These are phyloP conservation scores for Colius striatus DNA, from an alignment of 2,113 vertebrate species.

Conservation along the genomic window DNA sequence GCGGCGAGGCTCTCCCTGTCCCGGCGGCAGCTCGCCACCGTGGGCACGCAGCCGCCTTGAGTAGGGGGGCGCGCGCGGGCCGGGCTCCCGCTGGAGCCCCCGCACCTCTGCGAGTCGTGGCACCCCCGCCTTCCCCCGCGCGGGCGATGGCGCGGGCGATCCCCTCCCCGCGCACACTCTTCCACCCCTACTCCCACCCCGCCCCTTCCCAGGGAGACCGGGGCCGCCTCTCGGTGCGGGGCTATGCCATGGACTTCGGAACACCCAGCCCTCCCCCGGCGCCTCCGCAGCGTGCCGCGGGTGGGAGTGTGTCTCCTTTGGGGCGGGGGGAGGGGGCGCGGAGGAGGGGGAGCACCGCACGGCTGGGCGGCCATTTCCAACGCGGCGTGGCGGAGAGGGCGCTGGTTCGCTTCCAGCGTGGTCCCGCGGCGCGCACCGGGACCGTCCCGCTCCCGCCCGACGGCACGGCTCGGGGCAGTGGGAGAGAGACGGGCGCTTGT, in stretches of 20 bases:
- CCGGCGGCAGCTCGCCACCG: not conserved
- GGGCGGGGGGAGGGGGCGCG: no score
- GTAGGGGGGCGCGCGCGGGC: no score
- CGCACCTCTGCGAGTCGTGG: not conserved
- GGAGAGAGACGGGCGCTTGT: accelerated
- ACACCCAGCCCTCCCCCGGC: no score
- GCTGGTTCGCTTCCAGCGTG: not conserved
- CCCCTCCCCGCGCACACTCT: no score
- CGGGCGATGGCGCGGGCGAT: not conserved
- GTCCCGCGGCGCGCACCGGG: accelerated
- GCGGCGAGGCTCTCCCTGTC: not conserved
- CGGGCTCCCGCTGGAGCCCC: no score
- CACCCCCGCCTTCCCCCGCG: not conserved
- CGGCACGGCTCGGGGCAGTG: not conserved
- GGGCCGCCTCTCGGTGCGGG: not conserved
- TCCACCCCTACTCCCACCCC: not conserved
- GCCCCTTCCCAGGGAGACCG: not conserved
- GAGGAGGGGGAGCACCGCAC: not conserved
- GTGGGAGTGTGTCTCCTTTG: not conserved
- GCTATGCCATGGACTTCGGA: no score
- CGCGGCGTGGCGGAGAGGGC: not conserved
- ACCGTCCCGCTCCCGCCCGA: not conserved
- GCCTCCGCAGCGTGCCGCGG: not conserved
- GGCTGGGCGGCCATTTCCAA: not conserved
- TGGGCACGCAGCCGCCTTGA: not conserved